phyloP scores from a whole-genome alignment of 1,140 invertebrate genomes.

The Fopius arisanus region DNA sequence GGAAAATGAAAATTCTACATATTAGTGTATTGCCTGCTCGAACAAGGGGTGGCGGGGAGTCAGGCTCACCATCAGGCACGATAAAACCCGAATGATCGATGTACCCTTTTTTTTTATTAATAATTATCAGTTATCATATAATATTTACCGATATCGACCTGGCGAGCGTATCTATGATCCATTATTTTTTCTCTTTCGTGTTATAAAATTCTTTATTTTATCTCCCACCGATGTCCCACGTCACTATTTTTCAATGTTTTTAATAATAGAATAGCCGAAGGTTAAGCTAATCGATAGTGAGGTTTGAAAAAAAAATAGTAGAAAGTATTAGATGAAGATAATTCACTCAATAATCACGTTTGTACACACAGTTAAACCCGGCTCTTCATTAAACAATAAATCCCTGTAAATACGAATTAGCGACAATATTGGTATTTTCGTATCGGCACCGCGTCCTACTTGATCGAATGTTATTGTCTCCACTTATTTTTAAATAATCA shows the following conservation, averaged over 20 bases:
- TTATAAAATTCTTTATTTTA: background rate
- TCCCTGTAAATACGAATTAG: conserved; percentile 22
- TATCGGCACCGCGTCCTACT: conserved; percentile 11
- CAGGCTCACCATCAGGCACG: conserved; percentile 66
- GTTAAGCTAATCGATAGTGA: conserved; percentile 28
- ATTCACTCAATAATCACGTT: conserved; percentile 22
- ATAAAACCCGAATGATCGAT: conserved; percentile 61
- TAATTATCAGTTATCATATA: background rate
- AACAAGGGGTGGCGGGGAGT: conserved; percentile 63
- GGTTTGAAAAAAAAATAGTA: conserved; percentile 18
- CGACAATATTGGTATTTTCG: background rate
- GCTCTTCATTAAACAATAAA: background rate
- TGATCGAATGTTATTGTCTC: background rate
- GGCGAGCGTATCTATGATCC: background rate
- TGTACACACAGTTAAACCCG: background rate
- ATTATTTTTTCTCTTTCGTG: background rate
- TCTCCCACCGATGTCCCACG: background rate
- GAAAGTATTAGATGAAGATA: conserved; percentile 2
- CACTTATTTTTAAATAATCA: background rate
- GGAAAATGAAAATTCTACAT: background rate
- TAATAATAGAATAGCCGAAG: conserved; percentile 18
- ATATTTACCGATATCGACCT: background rate
- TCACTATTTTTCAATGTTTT: conserved; percentile 21
- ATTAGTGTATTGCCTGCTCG: conserved; percentile 59
- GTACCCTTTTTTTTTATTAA: conserved; percentile 43